Base-by-base conservation (phyloP, 1,140 invertebrate species). In the Lepidurus arcticus region DNA sequence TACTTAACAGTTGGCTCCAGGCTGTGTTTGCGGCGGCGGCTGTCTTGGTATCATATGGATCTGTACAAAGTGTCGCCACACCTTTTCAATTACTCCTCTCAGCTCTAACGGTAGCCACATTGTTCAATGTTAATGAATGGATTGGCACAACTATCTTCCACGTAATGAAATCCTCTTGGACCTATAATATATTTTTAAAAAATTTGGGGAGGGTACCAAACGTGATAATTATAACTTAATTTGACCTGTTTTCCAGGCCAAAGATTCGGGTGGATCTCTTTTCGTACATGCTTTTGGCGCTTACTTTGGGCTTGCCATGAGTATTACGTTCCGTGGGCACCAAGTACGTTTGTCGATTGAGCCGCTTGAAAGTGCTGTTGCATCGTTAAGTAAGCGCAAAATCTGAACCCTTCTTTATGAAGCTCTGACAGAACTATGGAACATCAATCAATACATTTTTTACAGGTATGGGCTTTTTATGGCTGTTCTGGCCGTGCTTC, bases 401-500 rank as follows among this genome's bases (percentile, higher is more conserved):
- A 65, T 21, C 16, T 8, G 6, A 65, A 65, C n/a, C 9, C 42
- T 76, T 47, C 44, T 34, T 76, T 47, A 13, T 76, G 76, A 8
- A 26, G 1, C 53, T 76, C 44, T 11, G 42, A 44, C 34, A 42
- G 21, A 73, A 75, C 65, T 76, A 45, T 5, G 26, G 16, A n/a
- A 21, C 44, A 34, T 26, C 42, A 24, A 34, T 45, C 65, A 76
- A 5, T 7, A 1, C 75, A 11, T 42, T n/a, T 43, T 16, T 75
- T 75, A 13, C 53, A 65, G 53, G 53, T 65, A 65, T 21, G 6
- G 21, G 53, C 53, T 87, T 88, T 80, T 82, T 89, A 42, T 89
- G 87, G 88, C 79, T 88, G 79, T 88, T 85, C 81, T 89, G 88
- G 87, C 88, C 88, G 1, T 87, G 86, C 77, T 89, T 89, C 83